These are phyloP conservation scores for Grallaria varia DNA, from an alignment of 2,113 vertebrate species.

Conservation along the genomic window DNA sequence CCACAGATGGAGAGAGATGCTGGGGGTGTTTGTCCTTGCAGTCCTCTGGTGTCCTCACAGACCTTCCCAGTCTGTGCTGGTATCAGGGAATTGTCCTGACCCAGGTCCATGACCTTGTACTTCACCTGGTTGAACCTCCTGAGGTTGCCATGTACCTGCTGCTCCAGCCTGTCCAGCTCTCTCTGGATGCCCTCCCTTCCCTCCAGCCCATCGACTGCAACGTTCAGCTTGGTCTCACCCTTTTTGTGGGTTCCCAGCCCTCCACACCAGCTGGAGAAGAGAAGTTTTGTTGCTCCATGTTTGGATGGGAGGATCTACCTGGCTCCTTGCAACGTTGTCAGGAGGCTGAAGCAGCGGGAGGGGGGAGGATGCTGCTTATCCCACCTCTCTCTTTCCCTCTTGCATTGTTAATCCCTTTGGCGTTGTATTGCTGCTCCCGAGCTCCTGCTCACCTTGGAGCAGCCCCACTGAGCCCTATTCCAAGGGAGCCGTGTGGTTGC, in stretches of 20 bases:
- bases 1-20: background rate
- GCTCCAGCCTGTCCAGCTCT: background rate
- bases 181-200: background rate
- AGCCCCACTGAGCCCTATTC: background rate
- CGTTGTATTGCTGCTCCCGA: background rate
- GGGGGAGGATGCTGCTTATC: background rate
- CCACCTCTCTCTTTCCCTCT: background rate
- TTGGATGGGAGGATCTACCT: background rate
- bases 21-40: background rate
- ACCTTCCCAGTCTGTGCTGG: background rate
- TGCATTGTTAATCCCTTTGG: background rate
- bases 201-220: accelerated
- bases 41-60: background rate
- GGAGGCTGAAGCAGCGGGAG: background rate
- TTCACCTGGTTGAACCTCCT: background rate
- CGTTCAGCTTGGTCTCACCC: background rate
- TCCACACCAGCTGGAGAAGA: background rate
- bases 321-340: background rate
- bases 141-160: background rate
- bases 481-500: background rate
- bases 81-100: too few species aligned
- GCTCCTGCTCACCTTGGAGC: background rate
- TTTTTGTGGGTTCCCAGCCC: background rate
- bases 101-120: background rate
- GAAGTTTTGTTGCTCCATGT: background rate